Percentiles rank a stretch among this genome's conserved stretches.
Conservation (phyloP, 2,888 invertebrate species). For the Idaea straminata region DNA sequence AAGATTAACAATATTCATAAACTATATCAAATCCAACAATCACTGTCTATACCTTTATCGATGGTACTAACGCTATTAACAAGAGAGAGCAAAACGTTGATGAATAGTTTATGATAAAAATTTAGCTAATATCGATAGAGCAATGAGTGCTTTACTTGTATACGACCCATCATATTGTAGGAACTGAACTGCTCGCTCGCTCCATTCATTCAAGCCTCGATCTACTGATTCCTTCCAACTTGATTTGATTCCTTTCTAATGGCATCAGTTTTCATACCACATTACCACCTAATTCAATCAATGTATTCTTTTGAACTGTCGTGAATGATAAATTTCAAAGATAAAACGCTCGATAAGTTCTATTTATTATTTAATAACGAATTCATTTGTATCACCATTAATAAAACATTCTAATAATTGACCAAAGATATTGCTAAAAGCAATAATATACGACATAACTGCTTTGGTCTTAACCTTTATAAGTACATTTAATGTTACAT, state of each 20-base stretch:
- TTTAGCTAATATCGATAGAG: conserved; percentile 51
- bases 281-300: conserved; percentile 28
- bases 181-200: conserved; percentile 50
- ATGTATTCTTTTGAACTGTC: conserved; percentile 25
- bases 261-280: conserved; percentile 21
- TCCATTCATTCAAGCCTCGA: too few species aligned
- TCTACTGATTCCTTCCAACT: conserved; percentile 11
- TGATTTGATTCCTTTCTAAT: too few species aligned
- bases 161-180: conserved; percentile 45
- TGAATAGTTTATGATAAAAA: conserved; percentile 50
- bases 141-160: conserved; percentile 44
- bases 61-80: conserved; percentile 77
- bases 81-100: conserved; percentile 68
- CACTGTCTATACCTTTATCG: conserved; percentile 75
- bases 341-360: conserved; percentile 57
- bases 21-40: conserved; percentile 81
- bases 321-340: conserved; percentile 37
- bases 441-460: conserved; percentile 65
- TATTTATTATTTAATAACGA: conserved; percentile 60
- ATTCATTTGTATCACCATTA: conserved; percentile 60
- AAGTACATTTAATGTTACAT: conserved; percentile 65
- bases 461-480: conserved; percentile 72
- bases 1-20: conserved; percentile 80
- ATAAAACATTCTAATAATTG: conserved; percentile 76
- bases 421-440: conserved; percentile 77